Percentiles rank a stretch among this genome's conserved stretches.
These are phyloP conservation scores for Xenus cinereus DNA, from an alignment of 2,113 vertebrate genomes.

Conservation along the genomic window DNA sequence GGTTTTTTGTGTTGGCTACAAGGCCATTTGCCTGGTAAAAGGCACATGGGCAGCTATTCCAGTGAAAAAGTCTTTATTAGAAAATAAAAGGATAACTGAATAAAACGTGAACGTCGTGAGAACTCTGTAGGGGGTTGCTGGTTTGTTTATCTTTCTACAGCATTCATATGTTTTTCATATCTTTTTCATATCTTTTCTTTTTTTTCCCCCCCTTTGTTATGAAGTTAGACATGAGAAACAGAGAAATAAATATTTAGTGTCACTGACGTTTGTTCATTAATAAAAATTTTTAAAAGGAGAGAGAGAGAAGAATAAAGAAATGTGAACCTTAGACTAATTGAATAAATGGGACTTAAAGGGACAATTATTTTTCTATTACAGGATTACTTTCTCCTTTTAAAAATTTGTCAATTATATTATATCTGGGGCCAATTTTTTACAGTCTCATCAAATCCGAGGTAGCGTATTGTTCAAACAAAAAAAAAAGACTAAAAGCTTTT, in stretches of 20 bases:
- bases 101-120: neutral
- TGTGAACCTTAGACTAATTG: neutral
- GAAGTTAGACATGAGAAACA: neutral
- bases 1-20: neutral
- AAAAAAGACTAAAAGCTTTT: neutral
- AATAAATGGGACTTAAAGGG: neutral
- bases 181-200: neutral
- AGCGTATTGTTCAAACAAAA: neutral
- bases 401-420: neutral
- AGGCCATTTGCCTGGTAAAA: neutral
- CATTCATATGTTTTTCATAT: neutral
- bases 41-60: neutral
- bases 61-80: neutral
- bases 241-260: neutral
- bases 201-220: rapidly evolving
- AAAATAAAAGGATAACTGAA: neutral
- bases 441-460: neutral
- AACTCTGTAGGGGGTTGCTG: neutral
- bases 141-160: neutral
- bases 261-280: neutral
- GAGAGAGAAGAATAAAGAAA: neutral
- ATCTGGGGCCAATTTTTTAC: neutral
- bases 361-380: neutral
- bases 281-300: neutral
- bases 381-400: neutral